These are phyloP conservation scores for Cacatua alba DNA, from an alignment of 2,113 vertebrate species.

Conservation along the genomic window DNA sequence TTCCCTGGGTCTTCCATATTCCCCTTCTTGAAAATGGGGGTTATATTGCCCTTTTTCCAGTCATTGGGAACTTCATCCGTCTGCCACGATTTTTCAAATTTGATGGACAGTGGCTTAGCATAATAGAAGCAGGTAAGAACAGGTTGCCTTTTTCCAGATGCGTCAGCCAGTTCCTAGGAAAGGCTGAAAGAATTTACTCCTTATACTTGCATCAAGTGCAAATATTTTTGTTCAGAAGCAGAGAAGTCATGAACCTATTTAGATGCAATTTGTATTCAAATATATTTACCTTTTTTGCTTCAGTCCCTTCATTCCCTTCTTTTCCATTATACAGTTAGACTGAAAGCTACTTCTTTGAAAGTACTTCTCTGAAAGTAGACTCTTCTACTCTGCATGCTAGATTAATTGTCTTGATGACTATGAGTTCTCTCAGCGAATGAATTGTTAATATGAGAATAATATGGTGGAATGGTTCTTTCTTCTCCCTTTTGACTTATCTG, in stretches of 20 bases:
- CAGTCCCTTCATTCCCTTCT: neutral
- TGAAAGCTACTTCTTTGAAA: neutral
- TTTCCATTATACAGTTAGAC: neutral
- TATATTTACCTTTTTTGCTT: neutral
- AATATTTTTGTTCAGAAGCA: neutral
- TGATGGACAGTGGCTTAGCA: too few species aligned
- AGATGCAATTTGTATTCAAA: neutral
- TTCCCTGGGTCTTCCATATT: too few species aligned
- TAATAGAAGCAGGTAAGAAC: neutral
- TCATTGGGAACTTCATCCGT: too few species aligned
- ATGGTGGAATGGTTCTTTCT: accelerated
- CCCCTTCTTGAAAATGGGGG: too few species aligned
- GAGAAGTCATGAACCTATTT: neutral
- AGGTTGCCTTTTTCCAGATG: neutral
- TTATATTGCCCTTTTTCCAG: too few species aligned
- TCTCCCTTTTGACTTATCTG: neutral
- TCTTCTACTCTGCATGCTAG: neutral
- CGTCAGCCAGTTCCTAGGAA: neutral
- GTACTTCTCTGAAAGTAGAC: too few species aligned
- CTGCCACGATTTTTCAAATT: too few species aligned
- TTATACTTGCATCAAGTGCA: neutral
- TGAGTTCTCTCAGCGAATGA: neutral
- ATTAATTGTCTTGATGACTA: neutral
- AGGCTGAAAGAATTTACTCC: neutral
- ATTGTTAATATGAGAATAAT: neutral